A percentile compares a stretch with the other conserved stretches of the same genome.
phyloP scores from a whole-genome alignment of 2,797 vertebrate genomes.

The Melanotaenia trifasciata region DNA sequence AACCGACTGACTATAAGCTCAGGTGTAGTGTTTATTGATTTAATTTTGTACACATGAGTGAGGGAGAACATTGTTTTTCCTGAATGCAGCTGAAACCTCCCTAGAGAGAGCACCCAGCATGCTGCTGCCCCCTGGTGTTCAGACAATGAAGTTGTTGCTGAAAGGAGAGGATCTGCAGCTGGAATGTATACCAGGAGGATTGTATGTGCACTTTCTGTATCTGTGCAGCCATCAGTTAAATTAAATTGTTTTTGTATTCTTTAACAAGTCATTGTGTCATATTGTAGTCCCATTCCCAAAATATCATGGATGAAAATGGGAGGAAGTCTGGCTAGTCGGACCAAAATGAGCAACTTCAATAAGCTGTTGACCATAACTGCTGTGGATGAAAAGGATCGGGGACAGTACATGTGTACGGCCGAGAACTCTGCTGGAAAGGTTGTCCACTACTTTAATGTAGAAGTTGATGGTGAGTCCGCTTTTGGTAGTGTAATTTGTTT shows the following conservation, averaged over 20 bases:
- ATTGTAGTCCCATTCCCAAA: conserved; percentile 88
- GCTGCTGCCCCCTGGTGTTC: conserved; percentile 88
- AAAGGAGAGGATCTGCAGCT: conserved; percentile 88
- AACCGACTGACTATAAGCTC: neutral
- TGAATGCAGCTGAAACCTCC: conserved; percentile 76
- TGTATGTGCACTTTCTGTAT: conserved; percentile 84
- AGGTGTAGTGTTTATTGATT: conserved; percentile 13
- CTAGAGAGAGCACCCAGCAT: conserved; percentile 87
- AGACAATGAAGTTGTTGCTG: conserved; percentile 80
- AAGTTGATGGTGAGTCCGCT: conserved; percentile 88
- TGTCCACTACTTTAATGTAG: conserved; percentile 87
- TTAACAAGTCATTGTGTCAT: conserved; percentile 17
- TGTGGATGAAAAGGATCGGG: conserved; percentile 83
- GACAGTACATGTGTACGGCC: conserved; percentile 91
- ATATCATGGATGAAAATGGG: conserved; percentile 88
- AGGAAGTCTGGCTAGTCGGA: conserved; percentile 73
- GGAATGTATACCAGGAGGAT: conserved; percentile 93
- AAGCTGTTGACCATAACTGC: conserved; percentile 87
- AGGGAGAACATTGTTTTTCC: conserved; percentile 19
- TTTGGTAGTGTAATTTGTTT: neutral
- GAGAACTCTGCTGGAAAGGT: conserved; percentile 83
- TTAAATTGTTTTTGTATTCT: conserved; percentile 1
- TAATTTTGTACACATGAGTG: conserved; percentile 15
- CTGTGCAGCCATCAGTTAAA: neutral
- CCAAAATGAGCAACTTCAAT: conserved; percentile 78